Evolutionary conservation across 2,888 invertebrate genomes (phyloP).

Genomic region (Tinea semifulvella): DNA sequence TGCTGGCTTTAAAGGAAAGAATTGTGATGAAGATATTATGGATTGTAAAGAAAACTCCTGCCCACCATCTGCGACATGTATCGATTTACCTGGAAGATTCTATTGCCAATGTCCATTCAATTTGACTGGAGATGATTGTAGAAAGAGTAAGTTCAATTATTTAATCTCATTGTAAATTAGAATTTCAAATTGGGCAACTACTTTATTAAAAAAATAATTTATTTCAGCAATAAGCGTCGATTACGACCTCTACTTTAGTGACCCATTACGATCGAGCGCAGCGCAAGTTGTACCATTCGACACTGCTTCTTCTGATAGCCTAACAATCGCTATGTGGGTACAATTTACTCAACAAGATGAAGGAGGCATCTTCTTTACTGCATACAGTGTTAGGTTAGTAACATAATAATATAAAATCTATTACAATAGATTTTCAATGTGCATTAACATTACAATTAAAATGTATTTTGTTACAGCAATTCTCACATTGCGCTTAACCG

Average conservation of each 20-base stretch:
- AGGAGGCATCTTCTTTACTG: slow-evolving; percentile 92
- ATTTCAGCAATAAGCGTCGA: slow-evolving; percentile 94
- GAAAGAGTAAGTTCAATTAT: slow-evolving; percentile 77
- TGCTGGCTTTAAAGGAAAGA: slow-evolving; percentile 80
- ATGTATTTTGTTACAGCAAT: slow-evolving; percentile 61
- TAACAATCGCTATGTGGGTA: slow-evolving; percentile 96
- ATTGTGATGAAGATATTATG: slow-evolving; percentile 90
- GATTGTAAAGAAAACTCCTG: slow-evolving; percentile 95
- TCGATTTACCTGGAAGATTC: slow-evolving; percentile 89
- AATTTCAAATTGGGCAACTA: too few relatives aligned
- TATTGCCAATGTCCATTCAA: slow-evolving; percentile 98
- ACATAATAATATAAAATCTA: too few relatives aligned
- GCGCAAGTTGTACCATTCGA: slow-evolving; percentile 93
- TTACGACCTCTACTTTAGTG: slow-evolving; percentile 96
- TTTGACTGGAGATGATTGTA: slow-evolving; percentile 94
- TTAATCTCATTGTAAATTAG: neutral
- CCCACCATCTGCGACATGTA: slow-evolving; percentile 91
- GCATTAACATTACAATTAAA: neutral
- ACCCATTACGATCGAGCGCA: slow-evolving; percentile 88
- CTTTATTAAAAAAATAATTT: slow-evolving; percentile 17
- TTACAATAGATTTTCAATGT: neutral
- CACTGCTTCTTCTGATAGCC: slow-evolving; percentile 76
- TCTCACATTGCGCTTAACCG: slow-evolving; percentile 80
- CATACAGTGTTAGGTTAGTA: slow-evolving; percentile 84
- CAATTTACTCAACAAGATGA: slow-evolving; percentile 92